Conservation (phyloP, 2,113 vertebrate species). For the Chloroceryle aenea region DNA sequence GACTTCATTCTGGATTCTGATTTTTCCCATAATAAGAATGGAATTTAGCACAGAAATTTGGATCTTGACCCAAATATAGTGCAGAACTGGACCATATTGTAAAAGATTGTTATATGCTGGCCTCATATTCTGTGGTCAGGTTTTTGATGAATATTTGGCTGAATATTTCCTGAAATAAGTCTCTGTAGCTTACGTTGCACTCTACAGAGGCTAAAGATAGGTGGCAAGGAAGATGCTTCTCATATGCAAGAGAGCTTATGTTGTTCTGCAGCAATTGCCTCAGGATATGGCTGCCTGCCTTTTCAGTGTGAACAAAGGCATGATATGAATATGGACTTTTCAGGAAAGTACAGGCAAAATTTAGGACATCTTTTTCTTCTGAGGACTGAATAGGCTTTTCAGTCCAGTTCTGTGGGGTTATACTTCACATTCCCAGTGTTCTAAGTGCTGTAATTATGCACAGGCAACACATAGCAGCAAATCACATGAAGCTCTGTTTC, state of each 20-base stretch:
- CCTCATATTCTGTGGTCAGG: neutral
- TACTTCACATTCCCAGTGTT: neutral
- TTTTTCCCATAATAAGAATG: neutral
- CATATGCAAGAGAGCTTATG: neutral
- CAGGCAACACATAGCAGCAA: neutral
- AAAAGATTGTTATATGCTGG: neutral
- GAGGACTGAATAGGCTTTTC: neutral
- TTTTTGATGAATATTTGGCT: neutral
- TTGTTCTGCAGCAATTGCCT: neutral
- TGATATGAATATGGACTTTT: neutral
- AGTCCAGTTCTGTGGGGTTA: neutral
- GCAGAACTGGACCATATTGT: neutral
- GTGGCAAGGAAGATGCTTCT: neutral
- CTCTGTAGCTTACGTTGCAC: neutral
- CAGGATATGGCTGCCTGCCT: neutral
- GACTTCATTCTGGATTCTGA: neutral
- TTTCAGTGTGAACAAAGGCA: neutral
- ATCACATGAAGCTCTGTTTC: neutral
- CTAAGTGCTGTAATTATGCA: neutral
- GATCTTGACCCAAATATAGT: neutral
- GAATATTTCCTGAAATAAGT: neutral
- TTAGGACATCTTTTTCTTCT: neutral
- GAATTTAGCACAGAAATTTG: neutral
- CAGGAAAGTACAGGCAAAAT: neutral
- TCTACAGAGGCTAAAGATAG: neutral